Evolutionary conservation across 2,888 invertebrate species (phyloP), one percentile per base, ranked within the genome.

Genomic region (Mactromeris polynyma): DNA sequence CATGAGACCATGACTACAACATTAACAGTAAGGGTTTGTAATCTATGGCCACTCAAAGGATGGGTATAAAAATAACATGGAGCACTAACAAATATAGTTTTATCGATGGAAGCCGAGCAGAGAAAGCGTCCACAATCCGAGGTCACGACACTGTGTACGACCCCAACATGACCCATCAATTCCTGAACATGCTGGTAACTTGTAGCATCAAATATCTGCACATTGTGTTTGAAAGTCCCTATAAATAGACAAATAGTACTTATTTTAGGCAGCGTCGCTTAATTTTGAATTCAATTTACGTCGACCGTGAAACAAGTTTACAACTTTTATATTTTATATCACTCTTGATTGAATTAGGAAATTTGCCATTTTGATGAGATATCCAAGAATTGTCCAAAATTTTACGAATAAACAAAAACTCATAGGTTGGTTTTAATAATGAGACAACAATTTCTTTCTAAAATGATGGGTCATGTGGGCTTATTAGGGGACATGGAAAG

Each of bases 191-290:
- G 93, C 73, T 94, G 89, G 54, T 92, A 93, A 38, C 93, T 94
- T 1, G 82, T 83, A 19, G 90, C 90, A 86, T 95, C 95, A 94
- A 94, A 96, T 64, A 96, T 82, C 86, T 95, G 95, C 77, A 95
- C 94, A 84, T 95, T 95, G 54, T 94, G 92, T 92, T 96, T 95
- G 91, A 95, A 96, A 7, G 96, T 95, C 7, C 96, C 96, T 96
- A 93, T 19, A 83, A 83, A 83, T 36, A 69, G 64, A 82, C 3
- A 58, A 73, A 73, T 79, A 4, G 17, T 46, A 38, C 36, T 11
- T 6, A 4, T 19, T 19, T 26, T n/a, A 64, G 31, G 21, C 64
- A 17, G 6, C n/a, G n/a, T n/a, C n/a, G n/a, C n/a, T n/a, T n/a
- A n/a, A n/a, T n/a, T n/a, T n/a, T n/a, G n/a, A n/a, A n/a, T n/a